Conservation (phyloP, 2,888 invertebrate species). For the Gari tellinella region DNA sequence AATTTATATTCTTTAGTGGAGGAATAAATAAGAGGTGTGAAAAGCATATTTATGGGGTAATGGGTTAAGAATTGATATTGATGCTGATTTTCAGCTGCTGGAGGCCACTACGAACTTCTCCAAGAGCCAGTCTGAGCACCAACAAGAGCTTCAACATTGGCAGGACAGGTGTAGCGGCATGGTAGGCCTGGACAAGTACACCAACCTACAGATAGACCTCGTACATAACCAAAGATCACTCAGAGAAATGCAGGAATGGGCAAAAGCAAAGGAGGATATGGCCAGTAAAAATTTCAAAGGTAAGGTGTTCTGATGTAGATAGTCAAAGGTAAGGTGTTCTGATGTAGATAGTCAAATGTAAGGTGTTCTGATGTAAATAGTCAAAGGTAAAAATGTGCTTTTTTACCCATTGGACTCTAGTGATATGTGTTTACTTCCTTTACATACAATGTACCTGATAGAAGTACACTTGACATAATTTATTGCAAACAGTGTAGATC, state of each 20-base stretch:
- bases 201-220: conserved; percentile 71
- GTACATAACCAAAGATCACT: conserved; percentile 72
- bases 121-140: conserved; percentile 71
- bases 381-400: neutral
- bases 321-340: too few relatives aligned
- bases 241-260: conserved; percentile 68
- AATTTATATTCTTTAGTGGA: too few relatives aligned
- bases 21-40: too few relatives aligned
- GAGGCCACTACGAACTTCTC: conserved; percentile 72
- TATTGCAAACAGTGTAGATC: too few relatives aligned
- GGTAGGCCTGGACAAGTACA: conserved; percentile 74
- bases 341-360: too few relatives aligned
- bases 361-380: too few relatives aligned
- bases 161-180: conserved; percentile 66
- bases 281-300: conserved; percentile 65
- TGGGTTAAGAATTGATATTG: too few relatives aligned
- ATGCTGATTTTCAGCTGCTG: conserved; percentile 70
- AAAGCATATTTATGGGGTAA: too few relatives aligned
- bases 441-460: too few relatives aligned
- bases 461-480: too few relatives aligned
- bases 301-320: conserved; percentile 23
- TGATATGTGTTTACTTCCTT: too few relatives aligned
- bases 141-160: conserved; percentile 68
- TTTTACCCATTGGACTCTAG: too few relatives aligned
- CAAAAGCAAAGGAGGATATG: conserved; percentile 64